A percentile compares a stretch with the other conserved stretches of the same genome.
phyloP scores from a whole-genome alignment of 2,888 invertebrate genomes.

The Eudasyphora cyanicolor region DNA sequence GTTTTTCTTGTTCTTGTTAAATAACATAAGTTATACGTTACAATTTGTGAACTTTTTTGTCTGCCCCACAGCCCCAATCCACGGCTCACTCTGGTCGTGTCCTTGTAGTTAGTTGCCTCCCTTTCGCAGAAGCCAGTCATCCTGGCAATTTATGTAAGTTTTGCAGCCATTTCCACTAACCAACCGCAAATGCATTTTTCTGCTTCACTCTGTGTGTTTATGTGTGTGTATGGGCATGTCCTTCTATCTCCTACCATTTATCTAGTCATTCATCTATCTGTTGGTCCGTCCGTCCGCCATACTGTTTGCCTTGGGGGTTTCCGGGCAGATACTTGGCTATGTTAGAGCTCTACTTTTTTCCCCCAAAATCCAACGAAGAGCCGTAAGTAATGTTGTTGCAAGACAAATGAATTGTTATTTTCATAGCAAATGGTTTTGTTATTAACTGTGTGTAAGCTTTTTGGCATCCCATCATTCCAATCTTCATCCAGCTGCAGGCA shows the following conservation, averaged over 20 bases:
- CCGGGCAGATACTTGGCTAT: not conserved
- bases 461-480: conserved; percentile 24
- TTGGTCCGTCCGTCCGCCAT: conserved; percentile 67
- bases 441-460: conserved; percentile 63
- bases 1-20: not conserved
- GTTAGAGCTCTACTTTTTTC: not conserved
- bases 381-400: conserved; percentile 33
- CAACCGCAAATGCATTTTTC: conserved; percentile 37
- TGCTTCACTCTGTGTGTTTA: not conserved
- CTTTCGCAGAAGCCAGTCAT: not conserved
- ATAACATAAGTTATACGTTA: conserved; percentile 46
- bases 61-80: too few species aligned
- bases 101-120: not conserved
- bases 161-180: conserved; percentile 6
- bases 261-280: too few species aligned
- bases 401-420: conserved; percentile 62
- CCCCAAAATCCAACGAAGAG: not conserved
- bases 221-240: not conserved
- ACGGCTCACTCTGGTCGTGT: not conserved
- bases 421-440: conserved; percentile 64
- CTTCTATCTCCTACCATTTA: not conserved
- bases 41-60: conserved; percentile 50
- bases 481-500: not conserved
- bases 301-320: conserved; percentile 49
- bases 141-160: conserved; percentile 14